A percentile compares a stretch with the other conserved stretches of the same genome.
phyloP scores from a whole-genome alignment of 1,140 invertebrate genomes.

The Oreohelix idahoensis region DNA sequence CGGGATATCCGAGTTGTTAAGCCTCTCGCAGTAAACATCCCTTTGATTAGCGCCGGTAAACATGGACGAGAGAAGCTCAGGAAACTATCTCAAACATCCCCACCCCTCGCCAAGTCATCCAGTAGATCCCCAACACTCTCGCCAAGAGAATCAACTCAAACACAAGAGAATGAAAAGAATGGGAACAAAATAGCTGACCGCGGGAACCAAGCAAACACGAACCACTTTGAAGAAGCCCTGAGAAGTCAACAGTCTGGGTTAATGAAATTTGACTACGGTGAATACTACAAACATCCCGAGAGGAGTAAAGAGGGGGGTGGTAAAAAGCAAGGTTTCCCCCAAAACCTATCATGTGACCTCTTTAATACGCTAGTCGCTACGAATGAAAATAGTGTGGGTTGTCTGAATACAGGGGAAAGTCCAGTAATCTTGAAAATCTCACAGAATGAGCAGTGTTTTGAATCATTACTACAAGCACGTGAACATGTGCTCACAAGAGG shows the following conservation, averaged over 20 bases:
- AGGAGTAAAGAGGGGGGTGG: neutral
- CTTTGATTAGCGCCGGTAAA: constrained; percentile 34
- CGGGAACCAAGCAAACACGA: neutral
- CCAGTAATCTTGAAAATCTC: neutral
- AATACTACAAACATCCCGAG: neutral
- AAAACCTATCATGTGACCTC: too few species aligned
- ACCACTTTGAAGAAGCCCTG: neutral
- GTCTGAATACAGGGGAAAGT: neutral
- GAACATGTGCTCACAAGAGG: neutral
- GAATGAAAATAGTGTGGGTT: neutral
- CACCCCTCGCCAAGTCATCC: neutral
- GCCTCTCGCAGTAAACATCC: constrained; percentile 5
- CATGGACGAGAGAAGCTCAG: constrained; percentile 32
- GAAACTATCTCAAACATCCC: constrained; percentile 19
- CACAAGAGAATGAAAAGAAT: neutral
- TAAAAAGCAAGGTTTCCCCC: neutral
- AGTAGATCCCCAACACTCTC: neutral
- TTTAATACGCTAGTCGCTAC: neutral
- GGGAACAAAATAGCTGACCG: neutral
- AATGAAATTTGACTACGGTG: neutral
- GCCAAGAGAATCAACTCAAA: neutral
- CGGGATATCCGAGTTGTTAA: neutral
- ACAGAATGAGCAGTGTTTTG: neutral
- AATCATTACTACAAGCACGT: neutral
- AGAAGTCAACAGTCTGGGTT: neutral